Evolutionary conservation across 1,140 invertebrate genomes (phyloP), one percentile per base, ranked within the genome.

Genomic region (Drosophila subpulchrella): DNA sequence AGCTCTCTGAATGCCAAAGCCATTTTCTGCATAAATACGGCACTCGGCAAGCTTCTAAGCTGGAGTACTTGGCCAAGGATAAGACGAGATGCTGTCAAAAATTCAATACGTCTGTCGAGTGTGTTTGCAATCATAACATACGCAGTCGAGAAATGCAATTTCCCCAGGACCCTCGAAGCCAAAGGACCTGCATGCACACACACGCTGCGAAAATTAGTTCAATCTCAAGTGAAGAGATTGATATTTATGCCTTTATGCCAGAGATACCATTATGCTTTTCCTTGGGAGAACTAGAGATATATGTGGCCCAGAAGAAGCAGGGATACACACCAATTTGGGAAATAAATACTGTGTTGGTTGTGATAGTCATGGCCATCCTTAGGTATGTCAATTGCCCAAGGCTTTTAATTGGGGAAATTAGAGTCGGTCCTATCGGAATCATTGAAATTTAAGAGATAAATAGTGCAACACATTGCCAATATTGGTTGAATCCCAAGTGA

Each of bases 91-190:
- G 46, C 20, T 59, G 54, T 36, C 67, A 71, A 53, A 60, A 47
- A 54, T 73, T 51, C 48, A 59, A 72, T 73, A 47, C 11, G 54
- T 68, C 56, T 30, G 46, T 61, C 53, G 47, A 72, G 78, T 85
- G 74, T 81, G 78, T 84, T 74, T 85, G 81, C 77, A 81, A 77
- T 85, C 77, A 84, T 78, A 80, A 77, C 67, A 51, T 27, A 71
- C 41, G 39, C 53, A 38, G n/a, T 39, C 47, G 39, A 54, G 63
- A 72, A 59, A 73, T 73, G 70, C 70, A 73, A 73, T 73, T 60
- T 72, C 34, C 20, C 38, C 61, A 68, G 61, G 56, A 60, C 38
- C 30, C 67, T 51, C 48, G 36, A 53, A 32, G 24, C 56, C 70
- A 46, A 71, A 59, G 44, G 63, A 71, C 20, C 20, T 17, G 30